Percentiles rank a stretch among this genome's conserved stretches.
Evolutionary conservation across 2,797 vertebrate species (phyloP).

Genomic region (Leptoclinus maculatus): DNA sequence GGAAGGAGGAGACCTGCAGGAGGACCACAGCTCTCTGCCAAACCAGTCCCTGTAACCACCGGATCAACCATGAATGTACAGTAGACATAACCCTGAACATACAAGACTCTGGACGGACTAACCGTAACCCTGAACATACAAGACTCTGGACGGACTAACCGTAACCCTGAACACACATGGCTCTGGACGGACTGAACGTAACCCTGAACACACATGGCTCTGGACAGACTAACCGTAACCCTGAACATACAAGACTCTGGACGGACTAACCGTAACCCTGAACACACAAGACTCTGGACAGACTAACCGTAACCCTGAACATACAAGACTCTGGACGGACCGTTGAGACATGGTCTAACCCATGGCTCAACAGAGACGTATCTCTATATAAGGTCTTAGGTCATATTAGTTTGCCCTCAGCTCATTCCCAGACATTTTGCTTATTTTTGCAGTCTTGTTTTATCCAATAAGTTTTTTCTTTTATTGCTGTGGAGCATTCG

Average conservation of each 20-base stretch:
- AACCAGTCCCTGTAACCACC: constrained; percentile 33
- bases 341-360: no score
- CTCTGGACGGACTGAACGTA: no score
- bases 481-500: no score
- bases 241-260: neutral
- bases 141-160: neutral
- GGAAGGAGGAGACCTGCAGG: constrained; percentile 55
- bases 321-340: no score
- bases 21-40: constrained; percentile 55
- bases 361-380: no score
- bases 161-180: neutral
- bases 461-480: no score
- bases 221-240: neutral
- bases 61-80: neutral
- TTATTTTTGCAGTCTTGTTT: no score
- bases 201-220: neutral
- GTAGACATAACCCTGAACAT: neutral
- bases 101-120: neutral
- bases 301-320: neutral
- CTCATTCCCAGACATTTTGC: no score
- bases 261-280: neutral
- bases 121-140: neutral
- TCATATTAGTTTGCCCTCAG: no score
- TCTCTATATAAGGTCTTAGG: no score
- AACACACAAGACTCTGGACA: neutral